phyloP scores from a whole-genome alignment of 2,888 invertebrate genomes.

The Drosophila neonasuta region DNA sequence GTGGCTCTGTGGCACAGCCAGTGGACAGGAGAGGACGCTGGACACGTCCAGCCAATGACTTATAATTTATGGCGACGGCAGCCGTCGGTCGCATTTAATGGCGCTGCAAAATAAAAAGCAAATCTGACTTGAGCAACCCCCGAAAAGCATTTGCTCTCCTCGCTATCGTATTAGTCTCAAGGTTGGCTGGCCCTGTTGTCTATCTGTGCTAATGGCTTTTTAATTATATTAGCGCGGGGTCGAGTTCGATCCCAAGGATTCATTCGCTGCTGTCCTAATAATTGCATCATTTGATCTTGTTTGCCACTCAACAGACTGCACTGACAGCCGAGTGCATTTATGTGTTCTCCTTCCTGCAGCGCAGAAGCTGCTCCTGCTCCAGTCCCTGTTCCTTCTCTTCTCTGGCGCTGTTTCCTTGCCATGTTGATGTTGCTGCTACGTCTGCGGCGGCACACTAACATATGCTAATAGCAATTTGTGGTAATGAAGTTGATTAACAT shows the following conservation, averaged over 20 bases:
- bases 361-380: neutral
- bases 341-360: constrained; percentile 11
- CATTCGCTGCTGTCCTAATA: constrained; percentile 40
- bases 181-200: constrained; percentile 51
- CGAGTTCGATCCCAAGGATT: constrained; percentile 57
- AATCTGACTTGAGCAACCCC: constrained; percentile 18
- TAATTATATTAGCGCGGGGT: constrained; percentile 74
- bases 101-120: constrained; percentile 41
- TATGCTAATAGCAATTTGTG: constrained; percentile 79
- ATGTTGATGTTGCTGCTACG: constrained; percentile 25
- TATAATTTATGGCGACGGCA: constrained; percentile 77
- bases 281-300: constrained; percentile 74
- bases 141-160: neutral
- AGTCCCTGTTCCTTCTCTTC: neutral
- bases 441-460: constrained; percentile 69
- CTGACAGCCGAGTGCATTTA: constrained; percentile 61
- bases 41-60: constrained; percentile 71
- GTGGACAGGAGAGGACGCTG: constrained; percentile 19
- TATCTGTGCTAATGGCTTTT: constrained; percentile 72
- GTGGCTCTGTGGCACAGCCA: neutral
- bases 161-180: constrained; percentile 49
- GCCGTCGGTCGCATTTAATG: constrained; percentile 62
- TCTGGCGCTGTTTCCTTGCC: neutral
- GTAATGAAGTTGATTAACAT: constrained; percentile 78
- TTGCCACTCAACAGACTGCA: constrained; percentile 38